Evolutionary conservation across 2,797 vertebrate species (phyloP).

Genomic region (Notamacropus eugenii): DNA sequence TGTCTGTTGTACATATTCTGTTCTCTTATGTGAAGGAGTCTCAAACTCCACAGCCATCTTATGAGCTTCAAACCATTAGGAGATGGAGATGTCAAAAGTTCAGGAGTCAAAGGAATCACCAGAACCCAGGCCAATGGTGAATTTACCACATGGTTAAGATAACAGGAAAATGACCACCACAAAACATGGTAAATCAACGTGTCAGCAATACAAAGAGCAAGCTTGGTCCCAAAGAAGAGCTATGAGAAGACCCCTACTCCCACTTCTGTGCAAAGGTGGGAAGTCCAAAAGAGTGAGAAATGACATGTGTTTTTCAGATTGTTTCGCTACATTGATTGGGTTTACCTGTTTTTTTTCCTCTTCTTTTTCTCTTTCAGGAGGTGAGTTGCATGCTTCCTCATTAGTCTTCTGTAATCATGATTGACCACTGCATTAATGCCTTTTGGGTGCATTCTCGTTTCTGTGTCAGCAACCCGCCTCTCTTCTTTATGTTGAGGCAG

Average conservation of each 20-base stretch:
- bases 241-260: background rate
- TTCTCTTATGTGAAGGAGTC: no score
- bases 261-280: background rate
- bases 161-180: background rate
- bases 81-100: no score
- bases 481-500: no score
- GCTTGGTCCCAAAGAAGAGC: background rate
- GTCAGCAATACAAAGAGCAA: background rate
- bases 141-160: background rate
- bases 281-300: background rate
- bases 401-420: background rate
- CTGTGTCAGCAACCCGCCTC: no score
- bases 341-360: background rate
- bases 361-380: background rate
- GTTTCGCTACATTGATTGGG: background rate
- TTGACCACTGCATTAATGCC: background rate
- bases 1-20: no score
- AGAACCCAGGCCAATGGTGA: background rate
- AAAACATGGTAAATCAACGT: background rate
- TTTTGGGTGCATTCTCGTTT: no score
- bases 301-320: background rate
- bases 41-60: no score
- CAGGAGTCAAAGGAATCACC: no score
- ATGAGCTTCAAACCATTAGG: no score
- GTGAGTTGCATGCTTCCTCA: background rate